phyloP scores from a whole-genome alignment of 2,113 vertebrate genomes.

The Microcebus tavaratra region DNA sequence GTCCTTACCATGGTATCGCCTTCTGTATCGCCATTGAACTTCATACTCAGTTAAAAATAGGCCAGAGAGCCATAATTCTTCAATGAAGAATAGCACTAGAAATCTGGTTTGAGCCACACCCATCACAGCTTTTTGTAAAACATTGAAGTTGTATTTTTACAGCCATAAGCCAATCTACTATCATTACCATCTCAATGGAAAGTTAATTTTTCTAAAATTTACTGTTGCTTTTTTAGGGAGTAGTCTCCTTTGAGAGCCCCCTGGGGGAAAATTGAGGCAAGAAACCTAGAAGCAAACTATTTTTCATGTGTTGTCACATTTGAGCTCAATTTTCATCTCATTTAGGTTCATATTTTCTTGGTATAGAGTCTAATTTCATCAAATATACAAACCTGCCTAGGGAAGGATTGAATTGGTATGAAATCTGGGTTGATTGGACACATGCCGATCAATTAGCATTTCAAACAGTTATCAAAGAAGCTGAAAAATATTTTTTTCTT shows the following conservation, averaged over 20 bases:
- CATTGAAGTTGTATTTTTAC: background rate
- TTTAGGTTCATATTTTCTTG: constrained; percentile 47
- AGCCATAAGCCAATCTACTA: background rate
- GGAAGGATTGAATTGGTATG: constrained; percentile 10
- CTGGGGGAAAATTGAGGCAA: background rate
- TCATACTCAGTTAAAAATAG: background rate
- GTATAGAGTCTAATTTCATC: constrained; percentile 47
- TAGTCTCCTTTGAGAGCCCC: background rate
- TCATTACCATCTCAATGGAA: background rate
- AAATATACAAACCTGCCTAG: constrained; percentile 40
- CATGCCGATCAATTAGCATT: constrained; percentile 37
- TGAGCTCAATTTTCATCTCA: constrained; percentile 47
- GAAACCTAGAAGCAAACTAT: background rate
- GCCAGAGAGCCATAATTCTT: background rate
- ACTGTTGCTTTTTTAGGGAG: background rate
- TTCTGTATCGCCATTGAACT: background rate
- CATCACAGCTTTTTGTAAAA: constrained; percentile 6
- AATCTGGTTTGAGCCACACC: background rate
- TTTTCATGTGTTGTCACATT: constrained; percentile 34
- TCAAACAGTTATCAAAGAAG: constrained; percentile 54
- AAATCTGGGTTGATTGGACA: constrained; percentile 38
- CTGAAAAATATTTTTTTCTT: constrained; percentile 13
- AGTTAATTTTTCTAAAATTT: constrained; percentile 48
- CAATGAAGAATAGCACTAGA: background rate
- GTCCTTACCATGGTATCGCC: background rate